These are phyloP conservation scores for Taeniopygia guttata DNA, from an alignment of 2,797 vertebrate species.

Conservation along the genomic window DNA sequence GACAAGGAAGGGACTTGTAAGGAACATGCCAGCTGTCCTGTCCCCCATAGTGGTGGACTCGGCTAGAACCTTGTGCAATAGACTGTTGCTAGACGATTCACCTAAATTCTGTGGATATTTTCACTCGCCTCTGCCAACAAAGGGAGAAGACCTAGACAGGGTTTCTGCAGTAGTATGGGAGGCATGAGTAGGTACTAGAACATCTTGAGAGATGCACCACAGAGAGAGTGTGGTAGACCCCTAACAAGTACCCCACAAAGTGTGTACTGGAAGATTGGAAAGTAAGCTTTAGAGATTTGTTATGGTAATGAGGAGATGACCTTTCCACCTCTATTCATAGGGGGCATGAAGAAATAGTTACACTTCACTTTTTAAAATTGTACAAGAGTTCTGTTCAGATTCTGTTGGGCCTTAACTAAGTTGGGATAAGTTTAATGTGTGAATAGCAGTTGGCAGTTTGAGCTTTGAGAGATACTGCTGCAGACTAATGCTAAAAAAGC, in stretches of 20 bases:
- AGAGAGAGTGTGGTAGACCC: background rate
- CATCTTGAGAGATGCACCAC: background rate
- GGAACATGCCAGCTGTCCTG: background rate
- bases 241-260: background rate
- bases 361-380: background rate
- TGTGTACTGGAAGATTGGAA: background rate
- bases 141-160: background rate
- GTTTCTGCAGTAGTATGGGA: background rate
- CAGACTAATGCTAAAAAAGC: background rate
- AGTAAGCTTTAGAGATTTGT: background rate
- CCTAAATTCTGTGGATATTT: background rate
- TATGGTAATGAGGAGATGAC: background rate
- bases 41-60: background rate
- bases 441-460: background rate
- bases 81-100: background rate
- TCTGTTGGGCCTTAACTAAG: background rate
- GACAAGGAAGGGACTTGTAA: background rate
- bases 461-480: background rate
- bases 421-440: background rate
- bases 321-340: background rate
- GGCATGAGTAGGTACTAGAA: background rate
- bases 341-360: background rate
- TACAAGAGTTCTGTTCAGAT: background rate
- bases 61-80: background rate
- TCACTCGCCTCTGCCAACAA: background rate